Evolutionary conservation across 2,113 vertebrate species (phyloP).

Genomic region (Myocastor coypus): DNA sequence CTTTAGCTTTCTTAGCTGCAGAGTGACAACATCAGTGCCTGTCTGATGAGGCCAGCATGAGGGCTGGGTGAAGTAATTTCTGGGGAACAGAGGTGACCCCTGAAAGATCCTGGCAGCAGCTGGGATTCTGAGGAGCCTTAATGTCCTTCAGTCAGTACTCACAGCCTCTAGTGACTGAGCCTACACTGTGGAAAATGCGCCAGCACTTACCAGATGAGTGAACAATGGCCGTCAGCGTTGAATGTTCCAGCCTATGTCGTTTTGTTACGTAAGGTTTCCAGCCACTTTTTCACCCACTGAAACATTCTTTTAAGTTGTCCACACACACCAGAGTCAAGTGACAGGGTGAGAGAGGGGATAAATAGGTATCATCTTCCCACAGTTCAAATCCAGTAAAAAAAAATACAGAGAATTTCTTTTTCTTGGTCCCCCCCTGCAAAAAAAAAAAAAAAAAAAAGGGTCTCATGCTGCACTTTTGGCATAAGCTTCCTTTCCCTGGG

Average conservation of each 20-base stretch:
- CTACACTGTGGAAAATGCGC: neutral
- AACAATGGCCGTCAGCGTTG: neutral
- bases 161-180: neutral
- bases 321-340: neutral
- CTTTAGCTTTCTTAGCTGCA: constrained; percentile 2
- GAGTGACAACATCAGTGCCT: neutral
- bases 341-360: fast-evolving
- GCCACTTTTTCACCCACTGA: neutral
- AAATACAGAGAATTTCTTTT: neutral
- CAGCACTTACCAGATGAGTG: neutral
- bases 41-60: neutral
- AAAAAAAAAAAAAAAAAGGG: no score
- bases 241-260: neutral
- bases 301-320: neutral
- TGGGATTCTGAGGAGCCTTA: neutral
- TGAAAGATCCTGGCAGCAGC: neutral
- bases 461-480: neutral
- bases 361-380: neutral
- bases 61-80: neutral
- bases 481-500: neutral
- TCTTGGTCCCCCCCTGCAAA: neutral
- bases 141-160: neutral
- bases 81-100: neutral
- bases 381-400: neutral
- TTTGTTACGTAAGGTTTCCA: neutral